Base-by-base conservation (phyloP, 2,888 invertebrate genomes). In the Abrostola triplasia region DNA sequence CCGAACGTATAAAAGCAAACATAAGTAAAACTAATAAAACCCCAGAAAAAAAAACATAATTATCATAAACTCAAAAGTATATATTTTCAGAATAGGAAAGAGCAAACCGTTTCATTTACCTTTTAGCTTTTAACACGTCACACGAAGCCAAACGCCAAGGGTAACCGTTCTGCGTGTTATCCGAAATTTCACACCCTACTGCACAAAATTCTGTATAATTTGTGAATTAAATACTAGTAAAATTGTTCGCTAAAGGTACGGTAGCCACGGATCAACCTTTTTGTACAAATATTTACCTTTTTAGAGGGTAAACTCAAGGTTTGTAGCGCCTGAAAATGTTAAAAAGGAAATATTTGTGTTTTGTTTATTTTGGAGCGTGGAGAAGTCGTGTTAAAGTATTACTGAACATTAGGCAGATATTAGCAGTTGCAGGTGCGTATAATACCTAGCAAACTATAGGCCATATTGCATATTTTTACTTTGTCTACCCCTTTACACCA, bases 111-210 rank as follows among this genome's bases (percentile, higher is more conserved):
- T 55, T 44, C 67, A 60, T 67, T 73, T 56, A 73, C 60, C 48
- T 60, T 73, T 73, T 59, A 56, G 74, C 69, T 73, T 70, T 60
- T 60, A 67, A 49, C 52, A 13, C 54, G 67, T 55, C 68, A 55
- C 7, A 40, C 7, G 49, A 35, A 49, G 47, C 9, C 47, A 36
- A 10, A 40, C n/a, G 11, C 5, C n/a, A 36, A 10, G 12, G 37
- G 13, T 47, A 48, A 49, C 36, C 37, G 1, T 36, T 48, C 9
- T 38, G 9, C 11, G n/a, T n/a, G 38, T 24, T 53, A 24, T 44
- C 10, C 10, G 5, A 47, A 55, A 51, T 42, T 51, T n/a, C 42
- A 55, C 12, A 12, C 47, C 51, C 38, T 40, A 38, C 36, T 49
- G 13, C 44, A 50, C 42, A 44, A 38, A 56, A 56, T 42, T 6